Base-by-base conservation (phyloP, 92 coral and sea anemone species). In the Epizoanthus illoricatus region DNA sequence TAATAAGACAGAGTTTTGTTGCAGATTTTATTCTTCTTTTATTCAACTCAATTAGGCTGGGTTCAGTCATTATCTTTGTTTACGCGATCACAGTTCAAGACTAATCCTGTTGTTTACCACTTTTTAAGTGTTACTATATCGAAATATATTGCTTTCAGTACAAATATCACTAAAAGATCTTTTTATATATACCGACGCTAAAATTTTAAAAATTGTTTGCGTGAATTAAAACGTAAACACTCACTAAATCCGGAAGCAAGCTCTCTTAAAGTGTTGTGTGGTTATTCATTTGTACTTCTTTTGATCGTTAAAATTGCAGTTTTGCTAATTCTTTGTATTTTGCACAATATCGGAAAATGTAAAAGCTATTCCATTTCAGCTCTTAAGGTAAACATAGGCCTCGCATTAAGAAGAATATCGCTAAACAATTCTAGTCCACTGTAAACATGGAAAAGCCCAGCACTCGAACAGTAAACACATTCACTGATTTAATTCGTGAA, bases 151-250 rank as follows among this genome's bases (percentile, higher is more conserved):
- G 12, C 56, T 52, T 52, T 52, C 15, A 11, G 15, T 52, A 7
- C 56, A 52, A 52, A 52, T 52, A 52, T 52, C 56, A 11, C 23
- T 42, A 69, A 69, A 41, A 69, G 17, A 42, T 69, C 59, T 71
- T 71, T 71, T 42, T 13, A 71, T 5, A 71, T 71, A 42, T 8
- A 71, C 75, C 75, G 57, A 71, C 75, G 45, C 75, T 7, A 47
- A 71, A 71, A 18, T 5, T 71, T 13, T 43, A 0, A 19, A 71
- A 7, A 70, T 33, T 45, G 59, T 18, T 4, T 2, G 19, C 16
- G 75, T 67, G 49, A 49, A 49, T 49, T 5, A 49, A 49, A 49
- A 49, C 8, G 55, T 33, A 13, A 36, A 36, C 72, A 71, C 9
- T n/a, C 19, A 45, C 59, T 4, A 71, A 19, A 71, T 71, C 52